Base-by-base conservation (phyloP, 2,888 invertebrate genomes). In the Caenorhabditis macrosperma region DNA sequence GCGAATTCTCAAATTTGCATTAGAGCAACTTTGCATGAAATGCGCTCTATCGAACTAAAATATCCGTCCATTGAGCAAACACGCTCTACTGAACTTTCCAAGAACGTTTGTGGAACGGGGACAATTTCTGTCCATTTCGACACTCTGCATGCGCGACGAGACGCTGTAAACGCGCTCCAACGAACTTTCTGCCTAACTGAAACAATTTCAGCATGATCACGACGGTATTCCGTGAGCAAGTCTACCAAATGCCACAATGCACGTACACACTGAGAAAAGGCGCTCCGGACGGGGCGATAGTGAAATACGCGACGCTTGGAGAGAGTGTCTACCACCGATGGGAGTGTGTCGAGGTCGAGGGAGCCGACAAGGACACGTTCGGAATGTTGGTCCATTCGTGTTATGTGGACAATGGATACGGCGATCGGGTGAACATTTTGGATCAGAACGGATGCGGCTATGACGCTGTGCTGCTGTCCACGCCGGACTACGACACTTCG, bases 321-420 rank as follows among this genome's bases (percentile, higher is more conserved):
- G 78, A 87, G 26, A 76, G 80, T 46, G 85, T 86, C 17, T 86
- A 75, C 48, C 86, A 86, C 48, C 69, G 90, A 38, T 90, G 90
- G 90, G 90, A 90, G 71, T 90, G 90, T 67, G 75, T 85, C n/a
- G 89, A 90, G 79, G 80, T 82, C 0, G 86, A 86, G 50, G 82
- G 81, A 17, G 82, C 82, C n/a, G 83, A 85, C 48, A 83, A 89
- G 46, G 90, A 90, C 78, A 88, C 88, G 5, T 90, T 89, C 66
- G 90, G 90, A 30, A 90, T 90, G 90, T 82, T 90, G 15, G 89
- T 90, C n/a, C 89, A 89, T 74, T 87, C 87, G 7, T 90, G 90
- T 60, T 89, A 86, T 66, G 90, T 90, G 1, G 89, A 90, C 59
- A 90, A 90, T 54, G 89, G 90, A 3, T 83, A 80, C 55, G 90